These are phyloP conservation scores for Isotomurus palustris DNA, from an alignment of 2,888 invertebrate species.

Conservation along the genomic window DNA sequence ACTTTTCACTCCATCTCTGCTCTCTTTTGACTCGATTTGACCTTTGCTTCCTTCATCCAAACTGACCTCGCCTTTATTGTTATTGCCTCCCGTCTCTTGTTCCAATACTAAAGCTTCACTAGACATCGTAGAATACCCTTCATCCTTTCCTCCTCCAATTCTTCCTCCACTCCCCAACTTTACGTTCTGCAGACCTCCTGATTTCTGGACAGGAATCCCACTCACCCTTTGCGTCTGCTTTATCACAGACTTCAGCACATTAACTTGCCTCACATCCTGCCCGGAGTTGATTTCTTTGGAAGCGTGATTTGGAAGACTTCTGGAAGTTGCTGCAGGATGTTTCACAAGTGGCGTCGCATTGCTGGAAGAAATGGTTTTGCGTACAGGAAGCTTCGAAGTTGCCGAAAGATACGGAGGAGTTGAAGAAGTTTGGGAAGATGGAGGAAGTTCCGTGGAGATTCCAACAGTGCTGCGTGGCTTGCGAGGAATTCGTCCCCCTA, in stretches of 20 bases:
- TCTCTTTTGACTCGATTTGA: background rate
- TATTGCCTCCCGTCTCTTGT: slow-evolving; percentile 26
- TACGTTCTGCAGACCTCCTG: too few species aligned
- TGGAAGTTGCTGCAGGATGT: slow-evolving; percentile 28
- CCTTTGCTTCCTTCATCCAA: too few species aligned
- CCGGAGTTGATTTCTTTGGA: background rate
- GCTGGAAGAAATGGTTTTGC: slow-evolving; percentile 8
- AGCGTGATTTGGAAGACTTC: slow-evolving; percentile 29
- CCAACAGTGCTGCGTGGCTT: background rate
- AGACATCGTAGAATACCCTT: slow-evolving; percentile 46
- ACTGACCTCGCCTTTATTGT: too few species aligned
- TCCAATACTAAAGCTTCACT: slow-evolving; percentile 44
- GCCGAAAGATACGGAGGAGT: slow-evolving; percentile 4
- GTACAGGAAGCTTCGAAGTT: slow-evolving; percentile 27
- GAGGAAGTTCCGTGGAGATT: background rate
- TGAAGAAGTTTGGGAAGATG: slow-evolving; percentile 1
- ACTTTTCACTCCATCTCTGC: too few species aligned
- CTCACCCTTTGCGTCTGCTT: slow-evolving; percentile 2
- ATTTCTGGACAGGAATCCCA: background rate
- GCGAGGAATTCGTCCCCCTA: too few species aligned
- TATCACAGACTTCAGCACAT: background rate
- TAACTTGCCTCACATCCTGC: background rate
- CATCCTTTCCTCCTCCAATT: slow-evolving; percentile 30
- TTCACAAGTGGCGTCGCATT: background rate
- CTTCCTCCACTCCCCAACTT: background rate